Percentiles rank a stretch among this genome's conserved stretches.
These are phyloP conservation scores for Mionectes macconnelli DNA, from an alignment of 2,113 vertebrate species.

Conservation along the genomic window DNA sequence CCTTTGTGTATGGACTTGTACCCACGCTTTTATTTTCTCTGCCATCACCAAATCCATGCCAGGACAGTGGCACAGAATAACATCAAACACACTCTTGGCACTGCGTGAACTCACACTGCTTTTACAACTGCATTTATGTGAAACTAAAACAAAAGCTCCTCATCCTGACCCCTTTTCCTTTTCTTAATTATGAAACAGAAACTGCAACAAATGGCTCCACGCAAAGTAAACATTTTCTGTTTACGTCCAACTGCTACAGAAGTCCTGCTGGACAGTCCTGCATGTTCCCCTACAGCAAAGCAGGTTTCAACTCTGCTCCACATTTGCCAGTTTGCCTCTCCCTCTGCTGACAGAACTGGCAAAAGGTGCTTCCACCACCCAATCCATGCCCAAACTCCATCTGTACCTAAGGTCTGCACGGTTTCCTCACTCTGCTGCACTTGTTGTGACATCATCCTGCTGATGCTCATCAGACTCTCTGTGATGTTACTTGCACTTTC, in stretches of 20 bases:
- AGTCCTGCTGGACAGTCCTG: not conserved
- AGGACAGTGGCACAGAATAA: not conserved
- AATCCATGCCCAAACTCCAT: not conserved
- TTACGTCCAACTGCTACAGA: not conserved
- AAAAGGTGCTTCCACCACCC: not conserved
- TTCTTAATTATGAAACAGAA: not conserved
- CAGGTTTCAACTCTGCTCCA: not conserved
- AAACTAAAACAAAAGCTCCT: not conserved
- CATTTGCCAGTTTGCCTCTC: not conserved
- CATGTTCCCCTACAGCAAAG: not conserved
- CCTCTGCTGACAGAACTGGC: not conserved
- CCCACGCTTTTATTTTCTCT: not conserved
- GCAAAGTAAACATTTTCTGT: not conserved
- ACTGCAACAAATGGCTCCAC: not conserved
- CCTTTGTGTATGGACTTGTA: not conserved
- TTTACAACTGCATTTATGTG: not conserved
- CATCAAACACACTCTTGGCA: not conserved
- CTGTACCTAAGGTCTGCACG: constrained; percentile 84
- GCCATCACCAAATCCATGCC: not conserved
- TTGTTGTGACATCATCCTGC: constrained; percentile 96
- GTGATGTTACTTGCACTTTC: constrained; percentile 90
- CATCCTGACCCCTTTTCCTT: not conserved
- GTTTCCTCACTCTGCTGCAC: constrained; percentile 93
- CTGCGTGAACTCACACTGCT: rapidly evolving
- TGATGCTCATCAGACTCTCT: constrained; percentile 93